Evolutionary conservation across 1,140 invertebrate species (phyloP), one percentile per base, ranked within the genome.

Genomic region (Rhysida immarginata): DNA sequence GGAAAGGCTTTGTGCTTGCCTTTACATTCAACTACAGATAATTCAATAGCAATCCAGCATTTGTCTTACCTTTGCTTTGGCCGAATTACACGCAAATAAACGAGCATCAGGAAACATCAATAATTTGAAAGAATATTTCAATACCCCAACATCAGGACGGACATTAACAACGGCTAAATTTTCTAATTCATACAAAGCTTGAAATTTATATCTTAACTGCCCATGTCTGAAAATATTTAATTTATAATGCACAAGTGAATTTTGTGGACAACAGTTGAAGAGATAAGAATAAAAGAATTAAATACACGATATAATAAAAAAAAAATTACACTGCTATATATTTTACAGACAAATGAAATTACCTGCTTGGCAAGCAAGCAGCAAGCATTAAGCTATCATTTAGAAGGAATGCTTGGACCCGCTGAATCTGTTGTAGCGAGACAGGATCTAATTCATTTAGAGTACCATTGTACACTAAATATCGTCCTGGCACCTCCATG

Each of bases 111-210:
- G 90, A 68, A 94, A 94, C 56, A 90, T 91, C 54, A 97, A 73
- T 1, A 96, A 77, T 70, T 96, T 96, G 62, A 96, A 95, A 2
- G 89, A 87, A 69, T 92, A 82, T 69, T 92, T 94, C 0, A 93
- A 81, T 56, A 81, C 85, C 48, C 86, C 87, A 55, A 91, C 74
- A 74, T 97, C 92, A n/a, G n/a, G n/a, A 61, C 87, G 78, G 2
- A 97, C 88, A 75, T 98, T 98, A 0, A 99, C 92, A 20, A 96
- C 84, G 26, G 92, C 93, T 58, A 98, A 71, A 67, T 81, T 90
- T 65, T 89, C 88, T 1, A 97, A 75, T 62, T 94, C 87, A 69
- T 96, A 96, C 63, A 87, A 79, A 2, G 80, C 81, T 70, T 94
- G 83, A 74, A 92, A 90, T 70, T 89, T 85, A 65, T 93, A 91